Conservation (phyloP, 2,888 invertebrate species). For the Prionchulus punctatus region DNA sequence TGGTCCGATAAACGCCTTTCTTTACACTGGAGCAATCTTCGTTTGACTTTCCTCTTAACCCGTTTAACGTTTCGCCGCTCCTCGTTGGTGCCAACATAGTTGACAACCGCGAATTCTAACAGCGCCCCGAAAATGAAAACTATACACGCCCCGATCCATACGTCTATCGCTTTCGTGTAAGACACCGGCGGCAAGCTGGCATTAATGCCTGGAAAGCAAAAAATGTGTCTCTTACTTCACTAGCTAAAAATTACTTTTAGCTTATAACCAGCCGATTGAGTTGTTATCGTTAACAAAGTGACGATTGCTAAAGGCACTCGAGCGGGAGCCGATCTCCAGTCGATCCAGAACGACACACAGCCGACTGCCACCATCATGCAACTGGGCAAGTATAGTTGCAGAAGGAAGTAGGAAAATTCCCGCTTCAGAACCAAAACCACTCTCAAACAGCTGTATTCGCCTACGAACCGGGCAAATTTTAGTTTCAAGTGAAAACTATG, state of each 20-base stretch:
- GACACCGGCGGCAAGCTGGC: too few relatives aligned
- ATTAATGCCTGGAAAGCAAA: conserved; percentile 22
- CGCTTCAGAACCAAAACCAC: conserved; percentile 24
- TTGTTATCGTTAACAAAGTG: conserved; percentile 30
- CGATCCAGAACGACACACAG: conserved; percentile 23
- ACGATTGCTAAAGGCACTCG: conserved; percentile 30
- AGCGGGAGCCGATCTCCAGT: conserved; percentile 31
- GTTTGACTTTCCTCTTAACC: too few relatives aligned
- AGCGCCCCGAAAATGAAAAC: conserved; percentile 10
- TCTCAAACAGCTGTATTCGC: conserved; percentile 25
- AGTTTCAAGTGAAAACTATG: too few relatives aligned
- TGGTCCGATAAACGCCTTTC: too few relatives aligned
- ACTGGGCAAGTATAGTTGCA: conserved; percentile 27
- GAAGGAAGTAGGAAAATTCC: conserved; percentile 31
- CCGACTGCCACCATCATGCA: conserved; percentile 14
- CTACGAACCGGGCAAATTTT: conserved; percentile 14
- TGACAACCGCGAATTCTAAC: conserved; percentile 2
- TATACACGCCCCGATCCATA: conserved; percentile 27
- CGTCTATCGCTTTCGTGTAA: too few relatives aligned
- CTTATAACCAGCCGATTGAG: conserved; percentile 25
- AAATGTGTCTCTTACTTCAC: too few relatives aligned
- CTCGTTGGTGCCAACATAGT: conserved; percentile 1
- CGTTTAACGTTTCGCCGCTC: not conserved
- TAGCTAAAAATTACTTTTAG: too few relatives aligned
- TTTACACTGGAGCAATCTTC: too few relatives aligned